Percentiles rank a stretch among this genome's conserved stretches.
phyloP scores from a whole-genome alignment of 2,888 invertebrate species.

The Hyposoter dolosus region DNA sequence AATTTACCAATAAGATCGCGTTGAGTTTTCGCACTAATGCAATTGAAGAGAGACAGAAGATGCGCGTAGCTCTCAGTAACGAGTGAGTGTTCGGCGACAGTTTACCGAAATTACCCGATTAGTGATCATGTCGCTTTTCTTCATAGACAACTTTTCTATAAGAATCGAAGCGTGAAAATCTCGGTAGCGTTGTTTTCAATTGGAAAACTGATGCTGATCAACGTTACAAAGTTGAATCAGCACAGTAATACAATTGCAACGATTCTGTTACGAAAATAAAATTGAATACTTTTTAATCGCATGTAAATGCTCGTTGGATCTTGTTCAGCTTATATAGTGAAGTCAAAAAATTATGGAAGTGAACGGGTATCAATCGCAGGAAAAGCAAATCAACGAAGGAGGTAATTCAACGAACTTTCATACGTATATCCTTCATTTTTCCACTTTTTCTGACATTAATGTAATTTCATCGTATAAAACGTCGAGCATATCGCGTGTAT shows the following conservation, averaged over 20 bases:
- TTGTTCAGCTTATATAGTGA: constrained; percentile 68
- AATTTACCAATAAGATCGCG: not conserved
- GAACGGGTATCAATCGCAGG: constrained; percentile 69
- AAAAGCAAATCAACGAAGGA: constrained; percentile 75
- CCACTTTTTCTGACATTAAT: constrained; percentile 32
- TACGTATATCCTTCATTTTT: not conserved
- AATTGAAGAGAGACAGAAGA: constrained; percentile 57
- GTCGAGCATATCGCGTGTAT: constrained; percentile 32
- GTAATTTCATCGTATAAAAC: constrained; percentile 53
- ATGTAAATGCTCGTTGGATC: constrained; percentile 44
- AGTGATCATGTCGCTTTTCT: constrained; percentile 69
- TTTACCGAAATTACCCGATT: constrained; percentile 67
- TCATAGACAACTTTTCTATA: constrained; percentile 15
- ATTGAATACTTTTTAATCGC: not conserved
- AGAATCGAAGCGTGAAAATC: constrained; percentile 18
- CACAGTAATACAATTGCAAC: constrained; percentile 1
- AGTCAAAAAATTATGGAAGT: constrained; percentile 75
- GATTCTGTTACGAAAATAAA: constrained; percentile 1
- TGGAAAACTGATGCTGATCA: not conserved
- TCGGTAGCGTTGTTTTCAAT: constrained; percentile 27
- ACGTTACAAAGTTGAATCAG: not conserved
- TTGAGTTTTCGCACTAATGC: constrained; percentile 7
- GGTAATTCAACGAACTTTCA: constrained; percentile 71
- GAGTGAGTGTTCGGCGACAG: constrained; percentile 66
- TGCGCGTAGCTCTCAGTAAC: constrained; percentile 55